A percentile compares a stretch with the other conserved stretches of the same genome.
Evolutionary conservation across 2,888 invertebrate species (phyloP).

Genomic region (Eugnorisma glareosa): DNA sequence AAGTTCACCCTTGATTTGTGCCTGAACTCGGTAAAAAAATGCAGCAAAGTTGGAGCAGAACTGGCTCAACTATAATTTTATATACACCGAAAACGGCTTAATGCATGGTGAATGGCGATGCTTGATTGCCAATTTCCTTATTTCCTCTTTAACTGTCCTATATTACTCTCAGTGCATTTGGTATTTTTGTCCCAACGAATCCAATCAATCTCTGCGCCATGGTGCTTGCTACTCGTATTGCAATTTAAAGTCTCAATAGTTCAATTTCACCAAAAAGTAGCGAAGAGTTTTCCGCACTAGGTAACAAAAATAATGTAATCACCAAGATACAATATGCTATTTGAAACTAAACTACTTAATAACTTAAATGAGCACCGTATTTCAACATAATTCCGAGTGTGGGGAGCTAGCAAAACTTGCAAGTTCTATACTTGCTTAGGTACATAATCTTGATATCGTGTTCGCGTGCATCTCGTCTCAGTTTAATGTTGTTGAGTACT

Average conservation of each 20-base stretch:
- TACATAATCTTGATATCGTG: conserved; percentile 60
- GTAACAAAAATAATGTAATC: background rate
- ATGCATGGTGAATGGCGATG: too few species aligned
- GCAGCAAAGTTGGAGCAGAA: background rate
- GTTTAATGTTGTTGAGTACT: conserved; percentile 52
- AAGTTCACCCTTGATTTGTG: too few species aligned
- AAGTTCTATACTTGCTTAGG: conserved; percentile 41
- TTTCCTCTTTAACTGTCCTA: background rate
- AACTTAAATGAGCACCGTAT: conserved; percentile 19
- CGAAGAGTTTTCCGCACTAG: background rate
- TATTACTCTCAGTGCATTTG: too few species aligned
- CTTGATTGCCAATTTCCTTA: background rate
- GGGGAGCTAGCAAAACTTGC: conserved; percentile 6
- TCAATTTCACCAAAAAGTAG: background rate
- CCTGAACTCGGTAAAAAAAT: too few species aligned
- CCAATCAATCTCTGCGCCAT: too few species aligned
- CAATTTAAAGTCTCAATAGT: background rate
- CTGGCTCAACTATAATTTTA: background rate
- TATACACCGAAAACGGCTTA: background rate
- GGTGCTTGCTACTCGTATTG: too few species aligned
- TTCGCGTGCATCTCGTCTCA: conserved; percentile 47
- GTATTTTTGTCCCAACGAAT: too few species aligned
- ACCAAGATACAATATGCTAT: background rate
- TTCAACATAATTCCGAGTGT: conserved; percentile 1
- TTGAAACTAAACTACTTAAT: conserved; percentile 13